Evolutionary conservation across 2,113 vertebrate species (phyloP).

Genomic region (Elgaria multicarinata): DNA sequence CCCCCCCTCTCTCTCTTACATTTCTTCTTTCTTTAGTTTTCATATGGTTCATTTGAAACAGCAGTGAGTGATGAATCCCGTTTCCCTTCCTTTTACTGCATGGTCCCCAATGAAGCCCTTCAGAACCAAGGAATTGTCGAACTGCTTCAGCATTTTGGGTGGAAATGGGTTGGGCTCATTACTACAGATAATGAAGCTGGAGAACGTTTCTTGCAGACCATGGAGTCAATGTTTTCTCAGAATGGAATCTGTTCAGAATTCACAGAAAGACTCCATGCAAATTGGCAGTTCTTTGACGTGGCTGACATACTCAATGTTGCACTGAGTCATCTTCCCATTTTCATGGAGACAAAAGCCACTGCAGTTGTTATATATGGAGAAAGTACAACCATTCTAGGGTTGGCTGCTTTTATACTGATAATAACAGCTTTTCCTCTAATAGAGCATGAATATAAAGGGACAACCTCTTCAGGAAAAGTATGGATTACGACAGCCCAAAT

Average conservation of each 20-base stretch:
- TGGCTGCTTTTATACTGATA: not conserved
- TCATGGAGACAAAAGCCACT: not conserved
- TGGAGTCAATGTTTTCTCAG: not conserved
- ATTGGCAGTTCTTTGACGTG: too few species aligned
- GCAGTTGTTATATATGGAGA: not conserved
- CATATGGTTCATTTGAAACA: not conserved
- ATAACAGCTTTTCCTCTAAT: too few species aligned
- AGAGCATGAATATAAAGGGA: accelerated
- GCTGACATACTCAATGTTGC: not conserved
- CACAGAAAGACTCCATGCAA: not conserved
- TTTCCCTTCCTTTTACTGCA: not conserved
- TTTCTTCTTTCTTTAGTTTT: not conserved
- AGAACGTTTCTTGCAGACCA: not conserved
- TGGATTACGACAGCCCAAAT: slow-evolving; percentile 13
- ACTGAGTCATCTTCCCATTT: accelerated
- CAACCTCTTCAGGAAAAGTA: not conserved
- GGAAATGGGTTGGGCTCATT: slow-evolving; percentile 17
- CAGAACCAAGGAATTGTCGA: not conserved
- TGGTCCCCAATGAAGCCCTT: not conserved
- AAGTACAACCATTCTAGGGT: not conserved
- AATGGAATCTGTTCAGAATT: not conserved
- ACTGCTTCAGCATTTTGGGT: not conserved
- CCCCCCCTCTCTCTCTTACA: too few species aligned
- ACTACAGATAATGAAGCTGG: not conserved
- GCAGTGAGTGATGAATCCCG: not conserved